phyloP scores from a whole-genome alignment of 30 jellyfish, hydroid and myxozoan genomes.

The Aurelia sp. region DNA sequence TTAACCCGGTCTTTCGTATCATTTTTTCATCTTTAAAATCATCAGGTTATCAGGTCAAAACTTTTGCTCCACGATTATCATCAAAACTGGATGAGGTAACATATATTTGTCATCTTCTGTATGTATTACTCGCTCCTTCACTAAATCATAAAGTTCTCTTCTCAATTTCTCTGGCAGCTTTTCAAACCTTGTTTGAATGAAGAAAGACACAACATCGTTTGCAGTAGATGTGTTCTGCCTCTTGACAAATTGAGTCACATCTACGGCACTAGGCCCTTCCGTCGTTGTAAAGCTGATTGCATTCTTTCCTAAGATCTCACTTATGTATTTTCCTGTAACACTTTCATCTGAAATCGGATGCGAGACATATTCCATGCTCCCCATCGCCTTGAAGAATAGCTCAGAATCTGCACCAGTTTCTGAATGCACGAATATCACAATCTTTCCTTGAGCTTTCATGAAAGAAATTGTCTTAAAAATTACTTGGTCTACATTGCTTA shows the following conservation, averaged over 20 bases:
- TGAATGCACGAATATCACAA: not conserved
- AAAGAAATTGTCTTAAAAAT: constrained; percentile 15
- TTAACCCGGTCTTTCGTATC: too few species aligned
- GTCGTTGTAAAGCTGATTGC: not conserved
- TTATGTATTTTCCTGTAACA: too few species aligned
- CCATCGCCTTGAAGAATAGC: not conserved
- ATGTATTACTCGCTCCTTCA: not conserved
- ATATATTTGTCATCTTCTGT: constrained; percentile 11
- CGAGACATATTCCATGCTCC: not conserved
- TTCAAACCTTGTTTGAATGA: too few species aligned
- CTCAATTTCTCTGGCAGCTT: constrained; percentile 6
- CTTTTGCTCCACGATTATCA: not conserved
- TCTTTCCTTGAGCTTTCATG: constrained; percentile 1
- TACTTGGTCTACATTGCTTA: not conserved
- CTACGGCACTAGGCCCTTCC: not conserved
- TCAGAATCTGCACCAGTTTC: not conserved
- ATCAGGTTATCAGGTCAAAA: too few species aligned
- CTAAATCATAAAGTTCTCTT: constrained; percentile 11
- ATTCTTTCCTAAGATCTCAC: not conserved
- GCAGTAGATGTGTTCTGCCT: too few species aligned
- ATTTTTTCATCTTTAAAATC: too few species aligned
- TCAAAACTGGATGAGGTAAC: constrained; percentile 35
- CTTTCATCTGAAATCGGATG: not conserved
- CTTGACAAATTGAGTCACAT: not conserved
- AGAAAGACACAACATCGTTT: too few species aligned